Evolutionary conservation across 1,140 invertebrate species (phyloP), one percentile per base, ranked within the genome.

Genomic region (Pogonomyrmex californicus): DNA sequence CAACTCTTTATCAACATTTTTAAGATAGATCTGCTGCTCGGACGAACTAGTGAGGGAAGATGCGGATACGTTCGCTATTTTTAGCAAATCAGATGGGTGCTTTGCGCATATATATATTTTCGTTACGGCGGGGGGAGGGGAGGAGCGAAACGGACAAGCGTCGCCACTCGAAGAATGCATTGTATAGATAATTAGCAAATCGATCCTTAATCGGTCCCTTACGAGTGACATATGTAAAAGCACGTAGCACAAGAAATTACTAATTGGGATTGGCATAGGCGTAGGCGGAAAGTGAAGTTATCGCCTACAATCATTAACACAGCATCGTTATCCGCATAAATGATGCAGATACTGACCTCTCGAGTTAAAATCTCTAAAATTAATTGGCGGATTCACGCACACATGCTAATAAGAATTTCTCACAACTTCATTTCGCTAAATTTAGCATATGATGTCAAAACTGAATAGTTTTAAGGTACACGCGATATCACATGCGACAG

Each of bases 51-150:
- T 6, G n/a, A 54, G 44, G 6, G 36, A 41, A 49, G n/a, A 10
- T 12, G 63, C 36, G 68, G 47, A 17, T 70, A 65, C 2, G 44
- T 33, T 2, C 12, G 65, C 47, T 87, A 87, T 87, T 87, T 86
- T 87, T 87, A 86, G 56, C 44, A 38, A 54, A 71, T 86, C 73
- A 87, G 47, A 73, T 78, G 51, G 60, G 38, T 70, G 49, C 71
- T 86, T 78, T 30, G 23, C 47, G 49, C 10, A 58, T 87, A 71
- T 9, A 78, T 6, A 9, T 66, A 63, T 86, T 63, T 86, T 77
- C 44, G 36, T 71, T 70, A 6, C 17, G 49, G n/a, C 33, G 66
- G 0, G 23, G 23, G 23, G 23, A 0, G 23, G 0, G 23, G 12
- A 17, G 14, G 12, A 23, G 41, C 33, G 14, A 10, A 54, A 44